phyloP scores from a whole-genome alignment of 2,888 invertebrate species.

The Apotomis turbidana region DNA sequence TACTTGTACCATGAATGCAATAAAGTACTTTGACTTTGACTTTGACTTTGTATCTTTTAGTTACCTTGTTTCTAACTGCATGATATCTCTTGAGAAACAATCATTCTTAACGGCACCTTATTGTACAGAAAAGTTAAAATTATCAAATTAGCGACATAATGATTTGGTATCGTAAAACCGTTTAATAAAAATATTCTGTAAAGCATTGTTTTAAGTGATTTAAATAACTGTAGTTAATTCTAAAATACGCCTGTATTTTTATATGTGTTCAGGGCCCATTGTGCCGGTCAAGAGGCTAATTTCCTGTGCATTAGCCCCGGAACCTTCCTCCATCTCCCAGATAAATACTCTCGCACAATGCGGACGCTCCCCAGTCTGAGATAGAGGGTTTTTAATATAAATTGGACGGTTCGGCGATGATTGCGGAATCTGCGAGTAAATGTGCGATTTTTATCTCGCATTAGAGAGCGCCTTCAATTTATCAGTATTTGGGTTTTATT shows the following conservation, averaged over 20 bases:
- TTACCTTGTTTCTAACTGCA: too few relatives aligned
- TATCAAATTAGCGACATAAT: too few relatives aligned
- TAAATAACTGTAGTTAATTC: neutral
- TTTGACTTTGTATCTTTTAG: too few relatives aligned
- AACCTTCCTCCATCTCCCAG: slow-evolving; percentile 22
- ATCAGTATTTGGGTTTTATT: too few relatives aligned
- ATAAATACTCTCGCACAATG: slow-evolving; percentile 34
- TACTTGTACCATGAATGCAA: too few relatives aligned
- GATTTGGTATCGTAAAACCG: too few relatives aligned
- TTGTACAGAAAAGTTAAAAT: too few relatives aligned
- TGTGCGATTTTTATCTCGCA: neutral
- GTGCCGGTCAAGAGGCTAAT: slow-evolving; percentile 38
- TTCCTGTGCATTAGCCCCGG: slow-evolving; percentile 39
- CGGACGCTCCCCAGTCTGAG: slow-evolving; percentile 1
- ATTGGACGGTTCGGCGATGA: slow-evolving; percentile 2
- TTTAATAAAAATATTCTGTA: too few relatives aligned
- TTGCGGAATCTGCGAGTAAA: slow-evolving; percentile 2
- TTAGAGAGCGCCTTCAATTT: neutral
- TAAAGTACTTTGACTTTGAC: too few relatives aligned
- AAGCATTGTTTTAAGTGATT: too few relatives aligned
- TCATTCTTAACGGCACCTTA: too few relatives aligned
- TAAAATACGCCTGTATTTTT: neutral
- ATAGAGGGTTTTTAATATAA: slow-evolving; percentile 16
- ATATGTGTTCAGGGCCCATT: slow-evolving; percentile 29
- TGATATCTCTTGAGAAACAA: too few relatives aligned